Conservation (phyloP, 2,113 vertebrate genomes). For the Pipra filicauda region DNA sequence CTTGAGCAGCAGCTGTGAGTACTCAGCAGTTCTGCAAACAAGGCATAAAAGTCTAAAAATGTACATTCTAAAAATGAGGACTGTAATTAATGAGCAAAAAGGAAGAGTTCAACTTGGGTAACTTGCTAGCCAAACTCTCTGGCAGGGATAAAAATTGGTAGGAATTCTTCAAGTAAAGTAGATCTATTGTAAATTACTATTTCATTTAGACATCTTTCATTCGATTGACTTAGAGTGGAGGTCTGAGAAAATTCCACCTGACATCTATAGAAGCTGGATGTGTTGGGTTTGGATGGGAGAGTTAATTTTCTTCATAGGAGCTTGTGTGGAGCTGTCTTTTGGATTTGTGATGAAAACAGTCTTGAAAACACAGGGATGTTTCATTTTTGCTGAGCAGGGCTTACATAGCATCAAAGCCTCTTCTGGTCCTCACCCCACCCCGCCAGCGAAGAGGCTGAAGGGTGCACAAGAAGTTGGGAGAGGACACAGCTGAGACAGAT, state of each 20-base stretch:
- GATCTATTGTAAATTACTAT: neutral
- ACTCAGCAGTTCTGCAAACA: neutral
- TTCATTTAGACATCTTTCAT: neutral
- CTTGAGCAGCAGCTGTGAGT: neutral
- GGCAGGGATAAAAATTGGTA: neutral
- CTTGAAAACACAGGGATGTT: neutral
- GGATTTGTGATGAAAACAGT: neutral
- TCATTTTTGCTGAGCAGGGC: neutral
- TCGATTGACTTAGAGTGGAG: neutral
- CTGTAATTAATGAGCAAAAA: neutral
- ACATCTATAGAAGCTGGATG: neutral
- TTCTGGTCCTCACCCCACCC: neutral
- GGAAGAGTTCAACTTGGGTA: constrained; percentile 20
- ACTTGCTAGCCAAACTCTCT: neutral
- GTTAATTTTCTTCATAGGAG: neutral
- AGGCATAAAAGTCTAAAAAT: constrained; percentile 2
- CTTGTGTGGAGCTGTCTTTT: fast-evolving
- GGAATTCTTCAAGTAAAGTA: neutral
- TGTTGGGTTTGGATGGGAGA: neutral
- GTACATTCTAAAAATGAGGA: neutral
- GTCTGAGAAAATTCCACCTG: neutral
- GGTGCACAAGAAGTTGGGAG: neutral
- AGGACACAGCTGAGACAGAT: neutral
- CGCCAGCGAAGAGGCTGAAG: neutral
- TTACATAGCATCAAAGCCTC: neutral